Evolutionary conservation across 2,113 vertebrate genomes (phyloP), one percentile per base, ranked within the genome.

Genomic region (Poecile atricapillus): DNA sequence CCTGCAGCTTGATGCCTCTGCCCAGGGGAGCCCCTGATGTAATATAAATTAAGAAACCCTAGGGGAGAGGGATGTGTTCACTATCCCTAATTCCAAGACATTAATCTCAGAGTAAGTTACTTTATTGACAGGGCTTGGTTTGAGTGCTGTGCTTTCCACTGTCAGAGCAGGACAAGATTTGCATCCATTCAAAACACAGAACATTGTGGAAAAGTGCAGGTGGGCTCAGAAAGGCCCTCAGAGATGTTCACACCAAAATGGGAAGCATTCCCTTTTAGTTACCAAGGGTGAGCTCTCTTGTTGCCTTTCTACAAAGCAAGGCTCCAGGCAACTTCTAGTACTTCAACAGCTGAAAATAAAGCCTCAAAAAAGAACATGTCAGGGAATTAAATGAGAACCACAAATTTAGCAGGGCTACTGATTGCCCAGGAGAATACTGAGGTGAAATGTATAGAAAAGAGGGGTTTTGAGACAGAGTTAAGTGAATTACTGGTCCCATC

Each of bases 361-460:
- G 70, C 91, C 83, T 91, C 86, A 80, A 93, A 95, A 96, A 95
- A 76, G 91, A 91, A 95, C 87, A 95, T 91, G 91, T 92, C 89
- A 95, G 56, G 31, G 75, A 92, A 95, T 96, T 95, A 95, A 97
- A 96, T 89, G 87, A 89, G 89, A 93, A 69, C 93, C 53, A 95
- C 83, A 91, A 93, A 91, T 93, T 93, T 79, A 91, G 37, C 43
- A 50, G 46, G 89, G 75, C 81, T 94, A 89, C 74, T 79, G 86
- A 87, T 82, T 92, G 65, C 89, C 80, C 93, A 84, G 85, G 84
- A 93, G 91, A 89, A 79, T 78, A 75, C 55, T 62, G 89, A 89
- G 74, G 65, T 94, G 78, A 87, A 87, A 93, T 58, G 37, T 94
- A 87, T 64, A 94, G 80, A 89, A 95, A 89, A 91, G 63, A 87